These are phyloP conservation scores for Meriones psammophilus DNA, from an alignment of 2,797 vertebrate species.

Conservation along the genomic window DNA sequence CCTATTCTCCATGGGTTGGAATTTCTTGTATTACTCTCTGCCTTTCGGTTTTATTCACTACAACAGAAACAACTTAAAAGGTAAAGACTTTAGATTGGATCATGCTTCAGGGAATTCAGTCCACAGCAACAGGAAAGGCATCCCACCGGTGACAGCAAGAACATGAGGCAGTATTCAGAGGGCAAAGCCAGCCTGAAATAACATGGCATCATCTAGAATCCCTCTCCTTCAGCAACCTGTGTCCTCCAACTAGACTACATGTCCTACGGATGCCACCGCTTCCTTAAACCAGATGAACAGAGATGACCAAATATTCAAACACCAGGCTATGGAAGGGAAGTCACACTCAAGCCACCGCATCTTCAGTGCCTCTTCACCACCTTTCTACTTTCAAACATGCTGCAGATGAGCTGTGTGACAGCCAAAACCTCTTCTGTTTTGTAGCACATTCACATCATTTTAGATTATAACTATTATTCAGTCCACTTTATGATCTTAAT, in stretches of 20 bases:
- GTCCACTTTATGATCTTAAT: neutral
- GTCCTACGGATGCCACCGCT: neutral
- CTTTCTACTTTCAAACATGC: neutral
- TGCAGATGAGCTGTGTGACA: neutral
- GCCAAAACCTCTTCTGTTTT: neutral
- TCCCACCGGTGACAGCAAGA: neutral
- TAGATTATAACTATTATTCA: neutral
- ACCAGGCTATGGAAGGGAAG: too few relatives aligned
- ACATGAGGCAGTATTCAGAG: neutral
- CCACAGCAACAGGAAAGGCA: neutral
- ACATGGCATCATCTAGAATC: neutral
- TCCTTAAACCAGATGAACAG: neutral
- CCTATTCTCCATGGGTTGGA: neutral
- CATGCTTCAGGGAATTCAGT: neutral
- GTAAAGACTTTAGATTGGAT: too few relatives aligned
- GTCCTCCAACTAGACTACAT: too few relatives aligned
- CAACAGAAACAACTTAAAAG: neutral
- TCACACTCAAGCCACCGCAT: neutral
- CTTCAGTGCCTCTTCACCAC: neutral
- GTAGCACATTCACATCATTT: neutral
- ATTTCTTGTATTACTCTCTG: neutral
- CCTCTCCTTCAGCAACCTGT: too few relatives aligned
- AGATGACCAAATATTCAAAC: neutral
- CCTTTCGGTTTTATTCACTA: neutral
- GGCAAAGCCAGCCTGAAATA: neutral